phyloP scores from a whole-genome alignment of 1,140 invertebrate species.

The Hirudo medicinalis region DNA sequence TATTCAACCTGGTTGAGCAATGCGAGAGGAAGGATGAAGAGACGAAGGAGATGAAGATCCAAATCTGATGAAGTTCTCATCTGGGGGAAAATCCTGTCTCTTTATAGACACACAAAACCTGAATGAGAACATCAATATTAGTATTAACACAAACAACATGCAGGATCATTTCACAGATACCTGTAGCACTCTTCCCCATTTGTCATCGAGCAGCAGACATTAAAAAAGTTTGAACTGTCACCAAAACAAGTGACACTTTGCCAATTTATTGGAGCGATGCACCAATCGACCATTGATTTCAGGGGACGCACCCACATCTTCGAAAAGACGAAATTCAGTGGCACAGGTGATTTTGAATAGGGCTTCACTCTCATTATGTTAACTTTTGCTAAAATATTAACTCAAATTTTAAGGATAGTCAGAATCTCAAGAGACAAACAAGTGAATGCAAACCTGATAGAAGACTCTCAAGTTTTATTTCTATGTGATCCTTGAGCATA shows the following conservation, averaged over 20 bases:
- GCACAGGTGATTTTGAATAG: constrained; percentile 46
- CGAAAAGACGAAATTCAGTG: constrained; percentile 50
- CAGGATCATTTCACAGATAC: too few species aligned
- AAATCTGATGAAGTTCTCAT: constrained; percentile 35
- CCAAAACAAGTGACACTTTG: constrained; percentile 48
- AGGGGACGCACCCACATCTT: constrained; percentile 50
- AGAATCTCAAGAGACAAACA: background rate
- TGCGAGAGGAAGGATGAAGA: background rate
- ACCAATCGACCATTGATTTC: constrained; percentile 48
- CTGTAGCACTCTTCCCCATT: constrained; percentile 24
- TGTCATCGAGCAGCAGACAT: constrained; percentile 39
- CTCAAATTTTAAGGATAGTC: background rate
- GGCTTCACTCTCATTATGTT: constrained; percentile 30
- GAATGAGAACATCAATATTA: constrained; percentile 21
- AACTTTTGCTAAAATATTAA: constrained; percentile 29
- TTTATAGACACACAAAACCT: constrained; percentile 66
- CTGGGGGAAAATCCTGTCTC: constrained; percentile 64
- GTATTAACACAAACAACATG: constrained; percentile 22
- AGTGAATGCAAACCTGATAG: background rate
- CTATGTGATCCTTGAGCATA: constrained; percentile 32
- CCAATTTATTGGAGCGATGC: constrained; percentile 53
- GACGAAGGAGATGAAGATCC: background rate
- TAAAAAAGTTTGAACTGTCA: constrained; percentile 46
- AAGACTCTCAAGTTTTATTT: constrained; percentile 30
- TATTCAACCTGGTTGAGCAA: constrained; percentile 36